A percentile compares a stretch with the other conserved stretches of the same genome.
These are phyloP conservation scores for Eumacrocentrus americanus DNA, from an alignment of 2,888 invertebrate genomes.

Conservation along the genomic window DNA sequence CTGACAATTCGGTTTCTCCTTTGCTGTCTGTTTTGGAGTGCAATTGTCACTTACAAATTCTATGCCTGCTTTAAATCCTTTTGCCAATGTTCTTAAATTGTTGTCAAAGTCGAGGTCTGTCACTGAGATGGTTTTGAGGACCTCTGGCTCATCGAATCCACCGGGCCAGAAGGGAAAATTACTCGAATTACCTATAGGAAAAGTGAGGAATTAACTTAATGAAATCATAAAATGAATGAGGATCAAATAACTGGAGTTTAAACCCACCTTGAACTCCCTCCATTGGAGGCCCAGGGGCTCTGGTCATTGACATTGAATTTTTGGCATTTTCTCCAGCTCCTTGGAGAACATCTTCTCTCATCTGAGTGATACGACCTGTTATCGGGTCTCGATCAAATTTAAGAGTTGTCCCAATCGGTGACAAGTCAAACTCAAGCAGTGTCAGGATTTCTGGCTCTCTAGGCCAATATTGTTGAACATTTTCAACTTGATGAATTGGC, in stretches of 20 bases:
- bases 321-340: constrained; percentile 70
- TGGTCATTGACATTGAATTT: constrained; percentile 80
- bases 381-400: constrained; percentile 73
- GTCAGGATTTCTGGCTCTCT: constrained; percentile 65
- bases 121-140: constrained; percentile 43
- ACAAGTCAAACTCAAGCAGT: constrained; percentile 63
- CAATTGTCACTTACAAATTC: constrained; percentile 54
- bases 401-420: constrained; percentile 64
- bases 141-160: constrained; percentile 70
- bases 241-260: not conserved
- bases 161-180: constrained; percentile 91
- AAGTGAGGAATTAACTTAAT: not conserved
- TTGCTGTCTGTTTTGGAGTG: constrained; percentile 42
- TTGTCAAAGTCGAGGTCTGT: constrained; percentile 53
- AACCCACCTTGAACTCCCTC: constrained; percentile 75
- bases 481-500: constrained; percentile 75
- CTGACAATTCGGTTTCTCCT: constrained; percentile 6
- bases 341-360: constrained; percentile 67
- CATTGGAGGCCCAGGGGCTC: constrained; percentile 76
- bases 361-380: constrained; percentile 77
- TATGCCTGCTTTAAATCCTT: constrained; percentile 51
- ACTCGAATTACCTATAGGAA: constrained; percentile 65
- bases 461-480: constrained; percentile 72
- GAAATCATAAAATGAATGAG: constrained; percentile 1
- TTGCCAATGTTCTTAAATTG: constrained; percentile 51